Evolutionary conservation across 2,113 vertebrate species (phyloP), one percentile per base, ranked within the genome.

Genomic region (Tretioscincus oriximinensis): DNA sequence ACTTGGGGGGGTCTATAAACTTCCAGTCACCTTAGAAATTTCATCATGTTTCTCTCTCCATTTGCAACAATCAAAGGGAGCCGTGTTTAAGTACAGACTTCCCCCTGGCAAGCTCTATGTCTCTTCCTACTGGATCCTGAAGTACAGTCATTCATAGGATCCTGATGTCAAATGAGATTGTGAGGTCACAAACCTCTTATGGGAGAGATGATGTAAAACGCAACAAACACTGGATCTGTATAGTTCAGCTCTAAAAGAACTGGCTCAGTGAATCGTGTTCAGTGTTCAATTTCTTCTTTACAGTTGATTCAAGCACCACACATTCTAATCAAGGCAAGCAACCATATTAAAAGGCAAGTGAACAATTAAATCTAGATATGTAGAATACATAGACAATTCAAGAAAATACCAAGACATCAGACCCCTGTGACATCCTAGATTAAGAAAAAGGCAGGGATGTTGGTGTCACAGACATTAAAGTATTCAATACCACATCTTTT

Each of bases 41-140:
- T 82, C 80, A 82, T 82, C 80, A 82, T 82, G 80, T 82, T 70
- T 41, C 73, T 82, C 51, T 82, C 73, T 82, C 80, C 80, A 82
- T 82, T 82, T 82, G 80, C 80, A 82, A 76, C 80, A 76, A 45
- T 76, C 73, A 63, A 82, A 63, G 80, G 80, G 35, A 82, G 80
- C 80, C 76, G 73, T 82, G 80, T 76, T 82, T 69, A 82, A 68
- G 74, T 76, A 82, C 80, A 82, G 73, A 82, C 80, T 82, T 82
- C 80, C 80, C 80, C 63, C 80, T 82, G 80, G 80, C 80, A 82
- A 58, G 80, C 73, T 76, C 65, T 82, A 76, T 61, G 66, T 70
- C 66, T 82, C 73, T 76, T 76, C 66, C 65, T 82, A 29, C 54
- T 82, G 54, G 41, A 76, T 76, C 73, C 54, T 76, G 80, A 8